Percentiles rank a stretch among this genome's conserved stretches.
phyloP scores from a whole-genome alignment of 2,888 invertebrate species.

The Patella depressa region DNA sequence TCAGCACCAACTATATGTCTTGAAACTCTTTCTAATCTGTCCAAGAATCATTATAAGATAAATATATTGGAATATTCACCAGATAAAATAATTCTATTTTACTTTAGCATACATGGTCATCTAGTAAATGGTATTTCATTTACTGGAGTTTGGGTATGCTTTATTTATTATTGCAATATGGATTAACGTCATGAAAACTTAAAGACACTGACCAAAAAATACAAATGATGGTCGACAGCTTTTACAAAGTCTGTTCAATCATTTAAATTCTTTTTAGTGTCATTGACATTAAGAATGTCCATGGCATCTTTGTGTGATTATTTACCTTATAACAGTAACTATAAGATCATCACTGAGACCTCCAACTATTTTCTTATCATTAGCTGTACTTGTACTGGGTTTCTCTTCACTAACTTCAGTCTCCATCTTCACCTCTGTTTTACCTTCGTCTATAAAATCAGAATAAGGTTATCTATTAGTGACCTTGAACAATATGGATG shows the following conservation, averaged over 20 bases:
- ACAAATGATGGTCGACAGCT: background rate
- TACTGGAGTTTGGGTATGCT: slow-evolving; percentile 2
- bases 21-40: background rate
- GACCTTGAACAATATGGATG: no score
- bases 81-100: background rate
- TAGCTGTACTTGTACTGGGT: slow-evolving; percentile 31
- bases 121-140: background rate
- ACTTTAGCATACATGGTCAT: slow-evolving; percentile 11
- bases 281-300: no score
- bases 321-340: slow-evolving; percentile 59
- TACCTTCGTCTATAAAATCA: background rate
- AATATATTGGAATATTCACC: background rate
- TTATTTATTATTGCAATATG: background rate
- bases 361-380: slow-evolving; percentile 47
- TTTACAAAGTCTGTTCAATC: no score
- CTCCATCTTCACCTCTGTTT: slow-evolving; percentile 56
- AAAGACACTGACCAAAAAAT: background rate
- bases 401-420: slow-evolving; percentile 44
- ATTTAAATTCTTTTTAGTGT: background rate
- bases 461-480: background rate
- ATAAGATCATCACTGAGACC: slow-evolving; percentile 65
- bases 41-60: background rate
- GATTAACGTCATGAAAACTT: background rate
- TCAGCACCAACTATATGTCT: no score
- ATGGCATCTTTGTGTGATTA: no score